Evolutionary conservation across 1,140 invertebrate species (phyloP).

Genomic region (Zaprionus inermis): DNA sequence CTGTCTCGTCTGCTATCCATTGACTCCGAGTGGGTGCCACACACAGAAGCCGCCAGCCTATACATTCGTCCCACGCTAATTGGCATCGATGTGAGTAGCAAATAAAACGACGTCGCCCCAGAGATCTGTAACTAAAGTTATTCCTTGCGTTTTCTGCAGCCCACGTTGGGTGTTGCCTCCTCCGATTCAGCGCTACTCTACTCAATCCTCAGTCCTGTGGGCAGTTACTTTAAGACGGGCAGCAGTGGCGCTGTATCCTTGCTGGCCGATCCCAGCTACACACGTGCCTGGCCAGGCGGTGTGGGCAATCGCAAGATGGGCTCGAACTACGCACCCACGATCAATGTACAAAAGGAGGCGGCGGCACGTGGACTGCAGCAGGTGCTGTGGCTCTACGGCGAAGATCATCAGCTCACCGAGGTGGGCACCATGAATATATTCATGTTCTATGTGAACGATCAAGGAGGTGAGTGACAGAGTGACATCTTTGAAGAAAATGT

Average conservation of each 20-base stretch:
- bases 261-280: conserved; percentile 85
- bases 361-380: conserved; percentile 94
- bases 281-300: conserved; percentile 97
- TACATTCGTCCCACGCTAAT: conserved; percentile 99
- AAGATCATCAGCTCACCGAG: conserved; percentile 97
- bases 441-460: conserved; percentile 93
- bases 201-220: conserved; percentile 96
- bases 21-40: conserved; percentile 99
- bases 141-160: conserved; percentile 85
- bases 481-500: not conserved
- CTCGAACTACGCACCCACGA: conserved; percentile 95
- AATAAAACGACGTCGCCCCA: not conserved
- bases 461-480: conserved; percentile 90
- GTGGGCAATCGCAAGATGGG: conserved; percentile 98
- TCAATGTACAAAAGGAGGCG: conserved; percentile 93
- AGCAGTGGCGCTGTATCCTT: conserved; percentile 88
- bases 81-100: conserved; percentile 94
- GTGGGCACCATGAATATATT: conserved; percentile 99
- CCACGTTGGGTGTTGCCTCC: conserved; percentile 94
- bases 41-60: conserved; percentile 93
- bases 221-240: conserved; percentile 93
- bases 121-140: not conserved
- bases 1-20: conserved; percentile 94
- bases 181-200: conserved; percentile 95
- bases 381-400: conserved; percentile 98